Percentiles rank a stretch among this genome's conserved stretches.
Conservation (phyloP, 2,797 vertebrate genomes). For the Pyrrhura leucotis region DNA sequence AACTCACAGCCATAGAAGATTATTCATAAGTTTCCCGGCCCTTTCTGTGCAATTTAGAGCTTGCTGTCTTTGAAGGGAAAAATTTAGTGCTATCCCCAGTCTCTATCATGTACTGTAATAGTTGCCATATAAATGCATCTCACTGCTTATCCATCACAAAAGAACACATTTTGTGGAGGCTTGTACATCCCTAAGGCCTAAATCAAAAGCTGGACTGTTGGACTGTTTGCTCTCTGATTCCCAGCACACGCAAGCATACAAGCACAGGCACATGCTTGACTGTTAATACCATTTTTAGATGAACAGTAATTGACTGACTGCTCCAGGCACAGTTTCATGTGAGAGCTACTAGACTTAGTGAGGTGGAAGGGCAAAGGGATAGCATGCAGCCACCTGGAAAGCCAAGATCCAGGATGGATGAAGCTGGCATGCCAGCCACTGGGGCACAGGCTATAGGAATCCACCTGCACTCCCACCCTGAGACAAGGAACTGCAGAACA, state of each 20-base stretch:
- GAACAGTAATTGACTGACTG: not conserved
- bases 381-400: not conserved
- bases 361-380: not conserved
- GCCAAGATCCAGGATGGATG: not conserved
- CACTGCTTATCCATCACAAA: not conserved
- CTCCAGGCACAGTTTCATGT: not conserved
- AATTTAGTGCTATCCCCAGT: not conserved
- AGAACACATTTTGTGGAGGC: not conserved
- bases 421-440: not conserved
- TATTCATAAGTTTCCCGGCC: not conserved
- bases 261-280: not conserved
- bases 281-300: not conserved
- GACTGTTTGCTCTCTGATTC: not conserved
- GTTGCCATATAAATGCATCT: not conserved
- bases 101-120: not conserved
- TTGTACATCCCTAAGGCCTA: not conserved
- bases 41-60: not conserved
- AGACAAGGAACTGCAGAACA: not conserved
- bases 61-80: not conserved
- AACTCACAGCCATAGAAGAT: not conserved
- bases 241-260: fast-evolving
- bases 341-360: not conserved
- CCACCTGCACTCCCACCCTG: not conserved
- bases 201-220: not conserved
- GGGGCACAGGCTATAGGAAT: not conserved